These are phyloP conservation scores for Danaus plexippus DNA, from an alignment of 1,140 invertebrate genomes.

Conservation along the genomic window DNA sequence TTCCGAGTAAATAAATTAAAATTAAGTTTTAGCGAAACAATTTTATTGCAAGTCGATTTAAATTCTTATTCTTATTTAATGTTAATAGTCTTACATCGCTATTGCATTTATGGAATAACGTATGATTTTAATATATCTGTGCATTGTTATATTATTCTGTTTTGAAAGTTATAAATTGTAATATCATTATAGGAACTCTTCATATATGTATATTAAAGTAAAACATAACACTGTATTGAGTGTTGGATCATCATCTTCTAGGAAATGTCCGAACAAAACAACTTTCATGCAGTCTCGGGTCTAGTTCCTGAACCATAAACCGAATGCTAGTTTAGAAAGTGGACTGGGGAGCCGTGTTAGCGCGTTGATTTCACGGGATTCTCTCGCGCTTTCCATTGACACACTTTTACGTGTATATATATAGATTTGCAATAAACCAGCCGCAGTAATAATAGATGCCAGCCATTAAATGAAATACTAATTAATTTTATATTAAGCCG, in stretches of 20 bases:
- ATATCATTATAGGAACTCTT: no score
- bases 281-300: slow-evolving; percentile 29
- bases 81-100: background rate
- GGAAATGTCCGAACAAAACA: slow-evolving; percentile 40
- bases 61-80: no score
- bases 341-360: slow-evolving; percentile 48
- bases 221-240: background rate
- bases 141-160: no score
- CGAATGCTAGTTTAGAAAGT: slow-evolving; percentile 62
- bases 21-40: slow-evolving; percentile 1
- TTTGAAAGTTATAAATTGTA: no score
- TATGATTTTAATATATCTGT: no score
- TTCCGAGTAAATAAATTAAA: slow-evolving; percentile 4
- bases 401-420: slow-evolving; percentile 38
- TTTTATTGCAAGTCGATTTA: slow-evolving; percentile 5
- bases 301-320: slow-evolving; percentile 64
- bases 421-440: slow-evolving; percentile 2
- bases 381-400: slow-evolving; percentile 67
- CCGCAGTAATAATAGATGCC: no score
- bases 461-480: no score
- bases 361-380: slow-evolving; percentile 65
- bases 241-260: slow-evolving; percentile 15
- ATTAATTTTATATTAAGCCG: no score
- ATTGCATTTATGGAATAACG: no score
- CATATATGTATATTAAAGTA: no score